Evolutionary conservation across 2,888 invertebrate genomes (phyloP).

Genomic region (Clepsis dumicolana): DNA sequence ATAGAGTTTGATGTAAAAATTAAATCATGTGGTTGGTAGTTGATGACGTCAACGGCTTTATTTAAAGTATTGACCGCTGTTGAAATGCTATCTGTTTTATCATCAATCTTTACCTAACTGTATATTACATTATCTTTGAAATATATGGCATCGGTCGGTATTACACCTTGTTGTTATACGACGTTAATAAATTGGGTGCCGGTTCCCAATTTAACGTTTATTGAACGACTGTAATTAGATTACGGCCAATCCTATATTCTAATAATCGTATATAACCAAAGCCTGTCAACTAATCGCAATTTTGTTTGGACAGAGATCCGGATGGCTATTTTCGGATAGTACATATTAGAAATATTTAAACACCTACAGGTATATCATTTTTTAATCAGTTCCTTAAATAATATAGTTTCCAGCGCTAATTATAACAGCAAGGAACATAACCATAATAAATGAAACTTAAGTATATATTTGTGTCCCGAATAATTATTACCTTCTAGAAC

Average conservation of each 20-base stretch:
- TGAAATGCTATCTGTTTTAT: background rate
- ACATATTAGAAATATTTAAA: background rate
- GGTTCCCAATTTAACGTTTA: conserved; percentile 1
- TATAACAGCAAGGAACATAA: no score
- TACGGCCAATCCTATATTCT: background rate
- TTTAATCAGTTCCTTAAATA: no score
- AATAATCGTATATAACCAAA: conserved; percentile 4
- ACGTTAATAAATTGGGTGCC: background rate
- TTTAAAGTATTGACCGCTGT: background rate
- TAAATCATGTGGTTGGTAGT: background rate
- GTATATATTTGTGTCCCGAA: conserved; percentile 3
- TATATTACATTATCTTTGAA: background rate
- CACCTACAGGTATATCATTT: no score
- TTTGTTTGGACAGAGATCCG: background rate
- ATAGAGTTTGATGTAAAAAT: background rate
- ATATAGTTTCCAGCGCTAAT: no score
- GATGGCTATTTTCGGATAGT: background rate
- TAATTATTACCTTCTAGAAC: no score
- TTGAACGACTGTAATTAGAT: background rate
- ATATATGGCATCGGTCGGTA: conserved; percentile 3
- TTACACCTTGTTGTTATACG: background rate
- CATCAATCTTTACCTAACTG: background rate
- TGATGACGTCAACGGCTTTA: background rate
- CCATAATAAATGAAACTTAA: no score
- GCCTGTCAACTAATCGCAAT: conserved; percentile 8